A percentile compares a stretch with the other conserved stretches of the same genome.
Evolutionary conservation across 2,888 invertebrate species (phyloP).

Genomic region (Augochlorella aurata): DNA sequence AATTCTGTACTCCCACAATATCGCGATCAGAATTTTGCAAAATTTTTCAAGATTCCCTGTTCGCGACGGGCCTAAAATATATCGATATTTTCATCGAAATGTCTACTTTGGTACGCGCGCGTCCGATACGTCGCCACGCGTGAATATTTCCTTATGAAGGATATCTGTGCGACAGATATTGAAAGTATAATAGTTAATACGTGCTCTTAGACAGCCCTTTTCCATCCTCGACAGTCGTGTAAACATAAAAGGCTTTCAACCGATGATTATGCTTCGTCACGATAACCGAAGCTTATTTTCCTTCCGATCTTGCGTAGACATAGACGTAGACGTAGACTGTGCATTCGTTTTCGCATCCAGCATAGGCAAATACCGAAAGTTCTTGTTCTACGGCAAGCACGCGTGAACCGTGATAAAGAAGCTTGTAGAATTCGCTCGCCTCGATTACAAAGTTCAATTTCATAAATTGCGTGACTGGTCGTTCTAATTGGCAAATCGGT

Average conservation of each 20-base stretch:
- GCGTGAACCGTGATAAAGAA: background rate
- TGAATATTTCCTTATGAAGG: background rate
- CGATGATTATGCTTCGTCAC: conserved; percentile 69
- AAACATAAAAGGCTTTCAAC: conserved; percentile 63
- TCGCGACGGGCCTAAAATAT: no score
- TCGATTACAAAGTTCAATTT: conserved; percentile 20
- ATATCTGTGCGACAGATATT: background rate
- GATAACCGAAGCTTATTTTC: conserved; percentile 58
- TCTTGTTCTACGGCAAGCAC: no score
- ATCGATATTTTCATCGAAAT: background rate
- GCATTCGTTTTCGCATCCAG: background rate
- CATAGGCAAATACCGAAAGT: no score
- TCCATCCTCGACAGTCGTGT: conserved; percentile 51
- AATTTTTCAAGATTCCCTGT: background rate
- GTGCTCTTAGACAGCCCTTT: conserved; percentile 7
- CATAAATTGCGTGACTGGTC: conserved; percentile 23
- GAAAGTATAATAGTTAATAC: conserved; percentile 41
- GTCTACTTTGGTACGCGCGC: background rate
- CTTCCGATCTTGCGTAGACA: background rate
- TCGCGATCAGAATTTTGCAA: no score
- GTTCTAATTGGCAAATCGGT: conserved; percentile 34
- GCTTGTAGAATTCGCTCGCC: background rate
- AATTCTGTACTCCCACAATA: no score
- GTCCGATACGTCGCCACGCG: background rate
- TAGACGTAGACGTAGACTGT: no score